Evolutionary conservation across 2,113 vertebrate species (phyloP).

Genomic region (Phoenicopterus ruber): DNA sequence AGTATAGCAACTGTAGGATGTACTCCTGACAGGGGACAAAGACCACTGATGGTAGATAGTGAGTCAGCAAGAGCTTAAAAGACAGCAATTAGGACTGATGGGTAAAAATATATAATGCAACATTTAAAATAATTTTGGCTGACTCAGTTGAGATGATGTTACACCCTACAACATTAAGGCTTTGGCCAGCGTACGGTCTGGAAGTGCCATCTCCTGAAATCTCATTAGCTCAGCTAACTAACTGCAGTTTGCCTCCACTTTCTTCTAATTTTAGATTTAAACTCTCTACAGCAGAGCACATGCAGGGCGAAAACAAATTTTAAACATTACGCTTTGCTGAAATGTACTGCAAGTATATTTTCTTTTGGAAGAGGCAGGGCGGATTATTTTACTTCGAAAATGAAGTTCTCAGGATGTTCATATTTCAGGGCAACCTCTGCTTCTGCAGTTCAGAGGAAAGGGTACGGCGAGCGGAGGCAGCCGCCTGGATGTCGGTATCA

Average conservation of each 20-base stretch:
- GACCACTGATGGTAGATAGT: rapidly evolving
- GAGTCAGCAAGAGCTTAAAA: not conserved
- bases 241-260: not conserved
- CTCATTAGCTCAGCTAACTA: not conserved
- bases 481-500: not conserved
- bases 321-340: not conserved
- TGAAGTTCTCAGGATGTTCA: not conserved
- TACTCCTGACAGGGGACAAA: not conserved
- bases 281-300: not conserved
- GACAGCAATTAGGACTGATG: not conserved
- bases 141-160: not conserved
- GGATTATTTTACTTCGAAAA: not conserved
- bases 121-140: not conserved
- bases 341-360: not conserved
- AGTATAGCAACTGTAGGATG: not conserved
- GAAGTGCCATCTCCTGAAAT: not conserved
- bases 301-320: not conserved
- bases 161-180: not conserved
- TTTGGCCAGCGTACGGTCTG: not conserved
- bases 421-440: not conserved
- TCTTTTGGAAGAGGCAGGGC: not conserved
- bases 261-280: not conserved
- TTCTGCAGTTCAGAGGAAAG: not conserved
- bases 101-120: not conserved
- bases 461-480: not conserved